Evolutionary conservation across 2,797 vertebrate species (phyloP).

Genomic region (Amazonetta brasiliensis): DNA sequence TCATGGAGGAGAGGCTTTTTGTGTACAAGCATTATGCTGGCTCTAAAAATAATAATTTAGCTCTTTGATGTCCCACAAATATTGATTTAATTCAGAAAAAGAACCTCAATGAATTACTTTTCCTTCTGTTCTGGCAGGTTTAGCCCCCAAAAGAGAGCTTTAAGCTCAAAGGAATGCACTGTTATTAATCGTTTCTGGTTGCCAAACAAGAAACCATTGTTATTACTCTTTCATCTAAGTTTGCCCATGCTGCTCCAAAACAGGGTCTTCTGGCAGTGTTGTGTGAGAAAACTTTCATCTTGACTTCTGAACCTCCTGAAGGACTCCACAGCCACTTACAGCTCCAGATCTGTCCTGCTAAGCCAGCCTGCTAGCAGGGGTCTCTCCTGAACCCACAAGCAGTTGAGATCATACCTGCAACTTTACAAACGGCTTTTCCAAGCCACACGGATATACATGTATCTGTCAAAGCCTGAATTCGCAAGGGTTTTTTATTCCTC

Average conservation of each 20-base stretch:
- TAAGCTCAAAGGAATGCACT: not conserved
- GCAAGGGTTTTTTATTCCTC: not conserved
- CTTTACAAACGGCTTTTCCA: not conserved
- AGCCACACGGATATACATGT: not conserved
- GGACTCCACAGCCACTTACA: fast-evolving
- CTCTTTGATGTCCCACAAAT: not conserved
- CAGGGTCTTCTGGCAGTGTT: fast-evolving
- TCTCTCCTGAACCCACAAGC: not conserved
- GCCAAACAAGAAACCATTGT: not conserved
- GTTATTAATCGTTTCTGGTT: not conserved
- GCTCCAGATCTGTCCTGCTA: not conserved
- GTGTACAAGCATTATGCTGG: not conserved
- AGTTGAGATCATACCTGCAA: not conserved
- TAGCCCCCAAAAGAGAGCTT: not conserved
- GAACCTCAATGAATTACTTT: not conserved
- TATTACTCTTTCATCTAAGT: not conserved
- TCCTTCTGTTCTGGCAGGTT: not conserved
- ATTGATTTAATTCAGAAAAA: not conserved
- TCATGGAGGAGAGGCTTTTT: not conserved
- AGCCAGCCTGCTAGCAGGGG: too few species aligned
- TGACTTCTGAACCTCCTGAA: not conserved
- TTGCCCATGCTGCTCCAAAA: not conserved
- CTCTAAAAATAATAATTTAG: not conserved
- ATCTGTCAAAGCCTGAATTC: not conserved
- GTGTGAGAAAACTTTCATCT: not conserved